Conservation (phyloP, 1,140 invertebrate genomes). For the Drosophila melanogaster region DNA sequence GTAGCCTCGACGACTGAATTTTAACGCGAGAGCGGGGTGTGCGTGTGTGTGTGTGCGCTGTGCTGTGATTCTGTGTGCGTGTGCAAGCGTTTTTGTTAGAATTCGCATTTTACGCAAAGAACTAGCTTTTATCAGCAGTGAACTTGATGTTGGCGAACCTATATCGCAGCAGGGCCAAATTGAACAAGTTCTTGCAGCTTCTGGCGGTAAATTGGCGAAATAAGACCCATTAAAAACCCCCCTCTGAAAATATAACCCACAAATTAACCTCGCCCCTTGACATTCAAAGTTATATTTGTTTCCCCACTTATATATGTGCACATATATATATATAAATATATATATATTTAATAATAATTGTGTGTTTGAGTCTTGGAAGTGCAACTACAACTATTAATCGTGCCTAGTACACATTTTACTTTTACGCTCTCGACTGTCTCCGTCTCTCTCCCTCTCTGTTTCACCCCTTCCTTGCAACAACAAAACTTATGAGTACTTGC, state of each 20-base stretch:
- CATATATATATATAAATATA: constrained; percentile 13
- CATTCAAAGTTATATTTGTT: constrained; percentile 55
- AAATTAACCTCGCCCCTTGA: constrained; percentile 50
- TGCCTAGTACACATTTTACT: constrained; percentile 79
- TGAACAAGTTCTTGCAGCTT: constrained; percentile 80
- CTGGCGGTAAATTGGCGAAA: constrained; percentile 73
- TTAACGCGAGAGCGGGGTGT: constrained; percentile 59
- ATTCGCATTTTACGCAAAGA: constrained; percentile 80
- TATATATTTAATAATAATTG: constrained; percentile 56
- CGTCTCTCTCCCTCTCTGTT: constrained; percentile 5
- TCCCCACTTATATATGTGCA: background rate
- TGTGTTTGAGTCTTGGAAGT: constrained; percentile 50
- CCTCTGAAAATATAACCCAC: constrained; percentile 11
- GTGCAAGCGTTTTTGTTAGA: constrained; percentile 61
- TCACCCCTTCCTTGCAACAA: constrained; percentile 23
- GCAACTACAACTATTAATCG: constrained; percentile 67
- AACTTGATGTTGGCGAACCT: constrained; percentile 79
- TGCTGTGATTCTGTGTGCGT: constrained; percentile 41
- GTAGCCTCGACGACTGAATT: constrained; percentile 54
- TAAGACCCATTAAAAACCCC: constrained; percentile 6
- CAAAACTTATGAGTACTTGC: constrained; percentile 22
- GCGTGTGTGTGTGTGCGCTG: constrained; percentile 49
- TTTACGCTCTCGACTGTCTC: constrained; percentile 46
- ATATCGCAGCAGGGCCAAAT: constrained; percentile 79
- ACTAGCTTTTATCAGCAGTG: constrained; percentile 61